A percentile compares a stretch with the other conserved stretches of the same genome.
Evolutionary conservation across 2,888 invertebrate species (phyloP).

Genomic region (Cyrtodaria siliqua): DNA sequence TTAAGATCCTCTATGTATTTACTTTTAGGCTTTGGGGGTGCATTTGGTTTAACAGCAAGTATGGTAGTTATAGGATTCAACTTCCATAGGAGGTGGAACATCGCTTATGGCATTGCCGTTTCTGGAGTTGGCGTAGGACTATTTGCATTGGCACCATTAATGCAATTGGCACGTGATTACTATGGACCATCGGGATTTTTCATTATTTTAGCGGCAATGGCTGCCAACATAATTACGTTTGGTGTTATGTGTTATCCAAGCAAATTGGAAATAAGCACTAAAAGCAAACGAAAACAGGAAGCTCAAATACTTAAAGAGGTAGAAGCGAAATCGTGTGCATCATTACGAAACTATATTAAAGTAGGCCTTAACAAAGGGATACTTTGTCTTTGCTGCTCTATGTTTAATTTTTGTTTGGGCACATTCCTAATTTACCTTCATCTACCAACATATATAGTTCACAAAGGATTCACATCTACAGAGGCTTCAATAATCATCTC

Average conservation of each 20-base stretch:
- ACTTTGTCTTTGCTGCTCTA: slow-evolving; percentile 32
- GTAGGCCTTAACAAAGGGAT: slow-evolving; percentile 35
- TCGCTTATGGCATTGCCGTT: slow-evolving; percentile 47
- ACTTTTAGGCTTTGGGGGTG: slow-evolving; percentile 52
- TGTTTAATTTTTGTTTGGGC: slow-evolving; percentile 37
- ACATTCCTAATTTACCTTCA: slow-evolving; percentile 31
- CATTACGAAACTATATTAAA: slow-evolving; percentile 16
- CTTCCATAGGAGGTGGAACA: slow-evolving; percentile 42
- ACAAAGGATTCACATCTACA: slow-evolving; percentile 25
- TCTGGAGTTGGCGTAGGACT: slow-evolving; percentile 49
- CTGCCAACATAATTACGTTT: slow-evolving; percentile 37
- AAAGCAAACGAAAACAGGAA: background rate
- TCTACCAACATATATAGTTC: slow-evolving; percentile 38
- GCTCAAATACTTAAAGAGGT: background rate
- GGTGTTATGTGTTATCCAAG: slow-evolving; percentile 56
- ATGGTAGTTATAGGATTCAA: slow-evolving; percentile 55
- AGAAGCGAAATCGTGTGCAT: slow-evolving; percentile 1
- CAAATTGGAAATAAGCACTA: slow-evolving; percentile 23
- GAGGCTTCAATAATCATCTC: slow-evolving; percentile 43
- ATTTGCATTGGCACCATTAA: slow-evolving; percentile 47
- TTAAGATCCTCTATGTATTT: too few species aligned
- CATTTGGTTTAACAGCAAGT: slow-evolving; percentile 40
- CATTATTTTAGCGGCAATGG: slow-evolving; percentile 41
- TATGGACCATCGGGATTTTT: slow-evolving; percentile 53
- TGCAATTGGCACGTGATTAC: slow-evolving; percentile 39